Conservation (phyloP, 2,113 vertebrate genomes). For the Neogobius melanostomus region DNA sequence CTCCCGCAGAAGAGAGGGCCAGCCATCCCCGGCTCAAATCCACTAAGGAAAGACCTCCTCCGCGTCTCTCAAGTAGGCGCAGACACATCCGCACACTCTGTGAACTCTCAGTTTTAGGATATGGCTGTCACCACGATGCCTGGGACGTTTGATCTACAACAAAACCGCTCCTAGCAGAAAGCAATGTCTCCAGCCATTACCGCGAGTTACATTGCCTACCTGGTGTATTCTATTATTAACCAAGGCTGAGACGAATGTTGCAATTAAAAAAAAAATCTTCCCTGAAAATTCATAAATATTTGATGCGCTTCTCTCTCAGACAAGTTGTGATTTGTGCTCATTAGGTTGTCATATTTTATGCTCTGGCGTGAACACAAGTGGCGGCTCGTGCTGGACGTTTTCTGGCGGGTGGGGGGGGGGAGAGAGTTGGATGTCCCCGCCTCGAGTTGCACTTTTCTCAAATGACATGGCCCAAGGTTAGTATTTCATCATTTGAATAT, state of each 20-base stretch:
- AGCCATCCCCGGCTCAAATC: slow-evolving; percentile 46
- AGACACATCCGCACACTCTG: slow-evolving; percentile 45
- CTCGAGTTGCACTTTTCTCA: not conserved
- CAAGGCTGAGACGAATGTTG: slow-evolving; percentile 37
- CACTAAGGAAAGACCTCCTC: slow-evolving; percentile 36
- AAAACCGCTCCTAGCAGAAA: slow-evolving; percentile 48
- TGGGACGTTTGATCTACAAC: slow-evolving; percentile 50
- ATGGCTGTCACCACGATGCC: slow-evolving; percentile 51
- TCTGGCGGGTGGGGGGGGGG: slow-evolving; percentile 13
- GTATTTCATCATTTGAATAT: slow-evolving; percentile 4
- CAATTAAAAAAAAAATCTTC: slow-evolving; percentile 54
- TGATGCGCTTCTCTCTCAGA: slow-evolving; percentile 39
- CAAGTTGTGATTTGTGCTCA: slow-evolving; percentile 36
- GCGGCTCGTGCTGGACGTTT: slow-evolving; percentile 17
- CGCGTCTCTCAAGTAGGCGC: slow-evolving; percentile 43
- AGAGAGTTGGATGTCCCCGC: not conserved
- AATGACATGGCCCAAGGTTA: slow-evolving; percentile 18
- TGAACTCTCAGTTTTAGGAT: slow-evolving; percentile 49
- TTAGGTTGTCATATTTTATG: slow-evolving; percentile 49
- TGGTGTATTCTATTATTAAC: slow-evolving; percentile 61
- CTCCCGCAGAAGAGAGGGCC: slow-evolving; percentile 56
- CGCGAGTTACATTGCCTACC: slow-evolving; percentile 30
- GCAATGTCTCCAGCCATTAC: slow-evolving; percentile 49
- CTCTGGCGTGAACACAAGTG: slow-evolving; percentile 23
- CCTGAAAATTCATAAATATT: slow-evolving; percentile 60